phyloP scores from a whole-genome alignment of 2,888 invertebrate genomes.

The Andrena chrysosceles region DNA sequence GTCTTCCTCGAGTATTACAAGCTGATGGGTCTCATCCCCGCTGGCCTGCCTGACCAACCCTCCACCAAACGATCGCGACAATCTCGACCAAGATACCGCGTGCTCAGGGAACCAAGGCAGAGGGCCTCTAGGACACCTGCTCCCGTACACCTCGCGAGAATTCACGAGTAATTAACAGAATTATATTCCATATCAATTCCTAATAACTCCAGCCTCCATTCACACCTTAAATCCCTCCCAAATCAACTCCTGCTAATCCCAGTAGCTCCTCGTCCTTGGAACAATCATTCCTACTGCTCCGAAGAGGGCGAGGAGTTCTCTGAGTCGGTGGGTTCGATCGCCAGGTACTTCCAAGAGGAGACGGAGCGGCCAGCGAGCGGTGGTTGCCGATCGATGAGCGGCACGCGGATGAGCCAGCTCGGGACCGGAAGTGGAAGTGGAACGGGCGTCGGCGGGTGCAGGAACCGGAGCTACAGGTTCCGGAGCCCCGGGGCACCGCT shows the following conservation, averaged over 20 bases:
- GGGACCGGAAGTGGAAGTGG: conserved; percentile 73
- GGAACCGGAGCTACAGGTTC: conserved; percentile 81
- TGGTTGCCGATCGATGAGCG: conserved; percentile 82
- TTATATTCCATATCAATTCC: no score
- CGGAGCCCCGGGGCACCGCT: conserved; percentile 79
- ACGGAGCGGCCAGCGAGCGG: conserved; percentile 63
- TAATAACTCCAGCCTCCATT: no score
- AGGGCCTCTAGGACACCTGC: conserved; percentile 82
- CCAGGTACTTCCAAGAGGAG: conserved; percentile 80
- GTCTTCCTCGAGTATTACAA: conserved; percentile 94
- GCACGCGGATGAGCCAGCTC: conserved; percentile 78
- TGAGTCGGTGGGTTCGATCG: conserved; percentile 42
- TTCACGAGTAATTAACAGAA: conserved; percentile 79
- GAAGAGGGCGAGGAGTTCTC: no score
- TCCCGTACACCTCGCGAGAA: conserved; percentile 82
- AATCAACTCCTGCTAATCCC: no score
- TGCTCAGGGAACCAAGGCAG: conserved; percentile 78
- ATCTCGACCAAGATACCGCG: conserved; percentile 80
- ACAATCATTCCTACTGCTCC: neutral
- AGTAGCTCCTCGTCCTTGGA: no score
- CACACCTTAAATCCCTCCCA: neutral
- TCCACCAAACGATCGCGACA: conserved; percentile 80
- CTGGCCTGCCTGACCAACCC: conserved; percentile 82
- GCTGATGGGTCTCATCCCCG: conserved; percentile 89
- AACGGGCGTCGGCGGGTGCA: conserved; percentile 73